Conservation (phyloP, 2,113 vertebrate species). For the Microcebus griseorufus region DNA sequence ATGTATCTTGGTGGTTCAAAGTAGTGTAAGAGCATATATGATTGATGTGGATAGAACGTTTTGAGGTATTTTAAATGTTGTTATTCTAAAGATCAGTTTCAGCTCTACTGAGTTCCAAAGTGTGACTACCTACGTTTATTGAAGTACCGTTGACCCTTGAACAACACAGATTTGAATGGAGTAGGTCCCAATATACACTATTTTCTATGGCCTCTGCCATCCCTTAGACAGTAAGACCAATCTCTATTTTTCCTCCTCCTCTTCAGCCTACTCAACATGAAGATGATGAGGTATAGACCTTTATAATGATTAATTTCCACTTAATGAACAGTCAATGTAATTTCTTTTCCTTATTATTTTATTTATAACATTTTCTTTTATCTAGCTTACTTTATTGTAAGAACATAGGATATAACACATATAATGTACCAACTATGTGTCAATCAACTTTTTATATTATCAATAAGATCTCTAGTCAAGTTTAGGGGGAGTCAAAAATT, state of each 20-base stretch:
- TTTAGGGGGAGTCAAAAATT: neutral
- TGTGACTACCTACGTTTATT: neutral
- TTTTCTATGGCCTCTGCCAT: neutral
- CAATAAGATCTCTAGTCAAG: neutral
- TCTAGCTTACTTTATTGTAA: neutral
- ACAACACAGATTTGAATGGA: neutral
- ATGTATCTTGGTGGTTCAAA: neutral
- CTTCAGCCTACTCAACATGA: neutral
- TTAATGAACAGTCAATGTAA: neutral
- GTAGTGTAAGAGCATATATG: neutral
- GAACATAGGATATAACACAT: neutral
- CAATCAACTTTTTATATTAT: neutral
- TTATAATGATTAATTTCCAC: neutral
- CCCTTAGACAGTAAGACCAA: neutral
- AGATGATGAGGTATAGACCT: neutral
- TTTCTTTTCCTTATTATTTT: neutral
- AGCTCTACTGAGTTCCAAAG: neutral
- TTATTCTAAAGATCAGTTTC: neutral
- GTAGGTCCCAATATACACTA: neutral
- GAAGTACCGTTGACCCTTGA: neutral
- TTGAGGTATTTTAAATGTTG: neutral
- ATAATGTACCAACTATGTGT: neutral
- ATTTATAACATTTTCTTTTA: neutral
- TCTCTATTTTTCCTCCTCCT: neutral
- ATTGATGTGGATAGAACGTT: neutral